Evolutionary conservation across 2,113 vertebrate genomes (phyloP).

Genomic region (Corynorhinus townsendii): DNA sequence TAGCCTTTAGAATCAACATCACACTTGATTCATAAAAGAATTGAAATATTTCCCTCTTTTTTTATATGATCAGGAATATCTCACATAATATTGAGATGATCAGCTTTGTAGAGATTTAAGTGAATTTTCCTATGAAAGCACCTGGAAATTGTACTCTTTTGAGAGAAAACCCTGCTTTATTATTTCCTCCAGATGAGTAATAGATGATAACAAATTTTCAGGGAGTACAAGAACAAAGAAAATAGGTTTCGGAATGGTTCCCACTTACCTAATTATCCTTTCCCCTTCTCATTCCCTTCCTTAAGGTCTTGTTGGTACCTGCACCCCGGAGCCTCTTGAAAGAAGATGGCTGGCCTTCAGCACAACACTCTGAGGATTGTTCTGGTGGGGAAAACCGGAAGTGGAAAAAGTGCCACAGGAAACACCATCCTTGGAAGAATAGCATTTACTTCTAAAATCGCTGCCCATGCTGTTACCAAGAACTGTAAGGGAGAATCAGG

Average conservation of each 20-base stretch:
- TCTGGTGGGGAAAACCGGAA: slow-evolving; percentile 34
- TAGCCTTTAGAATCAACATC: background rate
- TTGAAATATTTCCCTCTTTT: background rate
- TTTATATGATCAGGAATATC: background rate
- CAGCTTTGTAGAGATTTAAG: background rate
- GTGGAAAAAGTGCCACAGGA: slow-evolving; percentile 48
- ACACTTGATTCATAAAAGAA: background rate
- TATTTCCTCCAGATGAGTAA: background rate
- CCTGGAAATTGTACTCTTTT: background rate
- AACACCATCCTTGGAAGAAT: slow-evolving; percentile 6
- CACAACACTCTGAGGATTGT: background rate
- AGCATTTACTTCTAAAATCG: rapidly evolving
- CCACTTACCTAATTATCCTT: background rate
- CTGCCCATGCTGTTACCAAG: background rate
- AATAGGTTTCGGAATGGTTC: background rate
- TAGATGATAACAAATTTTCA: background rate
- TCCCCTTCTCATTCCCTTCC: background rate
- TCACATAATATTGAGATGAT: background rate
- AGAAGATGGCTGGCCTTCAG: too few species aligned
- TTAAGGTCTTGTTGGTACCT: background rate
- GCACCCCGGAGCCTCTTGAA: too few species aligned
- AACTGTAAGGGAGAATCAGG: too few species aligned
- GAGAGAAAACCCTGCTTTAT: too few species aligned
- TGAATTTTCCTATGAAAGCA: background rate
- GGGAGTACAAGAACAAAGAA: background rate